A percentile compares a stretch with the other conserved stretches of the same genome.
phyloP scores from a whole-genome alignment of 2,888 invertebrate species.

The Acronicta psi region DNA sequence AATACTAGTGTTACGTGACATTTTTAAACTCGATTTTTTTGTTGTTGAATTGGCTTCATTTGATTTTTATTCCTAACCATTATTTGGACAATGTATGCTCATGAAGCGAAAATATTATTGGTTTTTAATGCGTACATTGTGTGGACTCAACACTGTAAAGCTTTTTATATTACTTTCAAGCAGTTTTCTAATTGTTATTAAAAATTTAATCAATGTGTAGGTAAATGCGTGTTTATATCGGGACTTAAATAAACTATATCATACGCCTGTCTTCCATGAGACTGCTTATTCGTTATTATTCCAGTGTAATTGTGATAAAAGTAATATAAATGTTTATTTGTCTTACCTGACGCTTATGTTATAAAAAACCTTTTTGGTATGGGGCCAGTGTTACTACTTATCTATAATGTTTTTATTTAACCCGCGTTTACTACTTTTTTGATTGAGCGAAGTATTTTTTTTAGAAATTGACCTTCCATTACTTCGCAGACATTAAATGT shows the following conservation, averaged over 20 bases:
- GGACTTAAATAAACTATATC: conserved; percentile 30
- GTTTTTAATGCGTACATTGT: conserved; percentile 17
- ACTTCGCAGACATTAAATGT: conserved; percentile 27
- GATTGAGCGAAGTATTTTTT: conserved; percentile 3
- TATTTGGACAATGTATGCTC: too few relatives aligned
- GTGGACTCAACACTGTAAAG: conserved; percentile 13
- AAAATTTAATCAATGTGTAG: conserved; percentile 19
- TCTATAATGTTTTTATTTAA: conserved; percentile 12
- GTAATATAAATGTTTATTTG: conserved; percentile 18
- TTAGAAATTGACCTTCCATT: conserved; percentile 24
- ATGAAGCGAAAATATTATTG: conserved; percentile 1
- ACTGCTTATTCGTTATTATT: conserved; percentile 56
- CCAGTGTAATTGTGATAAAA: conserved; percentile 58
- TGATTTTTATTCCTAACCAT: conserved; percentile 2
- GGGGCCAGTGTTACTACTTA: conserved; percentile 41
- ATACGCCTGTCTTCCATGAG: conserved; percentile 53
- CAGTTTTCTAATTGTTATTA: conserved; percentile 8
- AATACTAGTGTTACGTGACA: not conserved
- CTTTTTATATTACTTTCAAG: conserved; percentile 10
- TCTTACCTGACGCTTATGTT: conserved; percentile 17
- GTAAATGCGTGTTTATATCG: conserved; percentile 24
- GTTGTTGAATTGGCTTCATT: too few relatives aligned
- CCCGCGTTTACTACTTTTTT: conserved; percentile 4
- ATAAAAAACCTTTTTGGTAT: conserved; percentile 28
- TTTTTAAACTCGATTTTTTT: not conserved